Conservation (phyloP, 2,797 vertebrate species). For the Macropus fuliginosus region DNA sequence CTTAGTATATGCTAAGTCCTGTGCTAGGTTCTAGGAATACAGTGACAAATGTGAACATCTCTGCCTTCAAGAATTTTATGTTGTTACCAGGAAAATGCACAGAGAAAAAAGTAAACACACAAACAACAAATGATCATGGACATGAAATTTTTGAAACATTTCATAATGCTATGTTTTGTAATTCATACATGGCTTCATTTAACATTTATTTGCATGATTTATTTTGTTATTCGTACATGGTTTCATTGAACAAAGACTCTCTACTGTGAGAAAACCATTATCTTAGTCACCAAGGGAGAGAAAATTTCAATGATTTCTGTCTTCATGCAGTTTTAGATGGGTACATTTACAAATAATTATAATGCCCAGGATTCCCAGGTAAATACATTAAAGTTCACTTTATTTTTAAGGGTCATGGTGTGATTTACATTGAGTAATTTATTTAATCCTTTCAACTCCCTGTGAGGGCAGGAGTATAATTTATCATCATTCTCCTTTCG, state of each 20-base stretch:
- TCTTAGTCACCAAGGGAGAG: not conserved
- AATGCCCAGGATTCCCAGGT: no score
- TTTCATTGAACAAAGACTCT: not conserved
- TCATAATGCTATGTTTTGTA: not conserved
- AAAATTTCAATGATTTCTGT: not conserved
- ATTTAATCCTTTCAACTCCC: no score
- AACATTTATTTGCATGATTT: not conserved
- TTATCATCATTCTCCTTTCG: no score
- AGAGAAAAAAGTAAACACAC: not conserved
- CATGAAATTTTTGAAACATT: not conserved
- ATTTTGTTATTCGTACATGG: not conserved
- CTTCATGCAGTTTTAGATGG: not conserved
- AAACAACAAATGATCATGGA: not conserved
- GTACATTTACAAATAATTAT: no score
- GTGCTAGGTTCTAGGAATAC: not conserved
- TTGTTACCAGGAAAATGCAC: not conserved
- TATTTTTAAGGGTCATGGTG: not conserved
- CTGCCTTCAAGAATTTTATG: not conserved
- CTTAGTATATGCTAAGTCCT: not conserved
- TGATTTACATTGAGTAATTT: no score
- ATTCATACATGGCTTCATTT: not conserved
- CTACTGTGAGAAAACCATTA: not conserved
- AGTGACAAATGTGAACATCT: not conserved
- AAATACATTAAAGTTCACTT: not conserved
- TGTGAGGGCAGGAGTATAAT: no score